Base-by-base conservation (phyloP, 2,888 invertebrate species). In the Epiblema foenella region DNA sequence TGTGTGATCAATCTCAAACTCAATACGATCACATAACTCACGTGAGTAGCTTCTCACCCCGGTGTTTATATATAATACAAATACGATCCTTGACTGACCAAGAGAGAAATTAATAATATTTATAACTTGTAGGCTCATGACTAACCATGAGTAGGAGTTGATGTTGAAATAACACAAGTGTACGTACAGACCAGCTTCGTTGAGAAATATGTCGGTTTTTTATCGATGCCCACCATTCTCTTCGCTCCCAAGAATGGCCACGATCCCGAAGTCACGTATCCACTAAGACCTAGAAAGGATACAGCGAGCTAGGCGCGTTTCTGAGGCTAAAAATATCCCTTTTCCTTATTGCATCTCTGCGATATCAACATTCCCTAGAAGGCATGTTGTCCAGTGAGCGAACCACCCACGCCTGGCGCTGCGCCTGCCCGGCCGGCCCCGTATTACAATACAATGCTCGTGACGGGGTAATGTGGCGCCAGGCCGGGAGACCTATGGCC, bases 311-410 rank as follows among this genome's bases (percentile, higher is more conserved):
- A 51, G 69, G 39, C 37, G 46, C 59, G 58, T 64, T 49, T 49
- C 70, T 66, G 65, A 29, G 39, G 71, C 71, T 71, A 71, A 67
- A 67, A 67, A 71, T 71, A 71, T 56, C 60, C 63, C 73, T 78
- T 80, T 78, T 79, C 79, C 81, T 78, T 76, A 69, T 76, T 73
- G 70, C 74, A 73, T 77, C 73, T 88, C 85, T 86, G 88, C 83
- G 84, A 83, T 81, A 82, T 77, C 91, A 86, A 90, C 87, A 87
- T 92, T 89, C 93, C 92, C 84, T 92, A 91, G 77, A 93, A 85
- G 92, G 93, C 82, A 85, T 79, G 86, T 86, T 78, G 89, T 79
- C 83, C 78, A 76, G 81, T 79, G 79, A 81, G 85, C 83, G 88
- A 82, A 85, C 83, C 89, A 82, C 89, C 89, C 87, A 89, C 90